Evolutionary conservation across 1,140 invertebrate genomes (phyloP).

Genomic region (Drosophila jambulina): DNA sequence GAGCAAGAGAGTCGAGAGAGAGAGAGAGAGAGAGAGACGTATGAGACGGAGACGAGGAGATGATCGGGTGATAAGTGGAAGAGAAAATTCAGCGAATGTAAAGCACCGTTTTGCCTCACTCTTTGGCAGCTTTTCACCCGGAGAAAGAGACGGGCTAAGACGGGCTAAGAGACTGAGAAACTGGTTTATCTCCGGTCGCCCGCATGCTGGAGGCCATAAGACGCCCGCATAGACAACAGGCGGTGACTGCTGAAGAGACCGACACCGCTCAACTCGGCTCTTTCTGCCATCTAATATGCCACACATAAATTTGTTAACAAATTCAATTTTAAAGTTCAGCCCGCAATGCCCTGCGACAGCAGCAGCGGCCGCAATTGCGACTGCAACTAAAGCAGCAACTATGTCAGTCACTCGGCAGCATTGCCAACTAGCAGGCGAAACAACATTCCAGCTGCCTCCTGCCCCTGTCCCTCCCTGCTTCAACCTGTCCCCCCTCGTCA

Average conservation of each 20-base stretch:
- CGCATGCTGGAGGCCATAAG: conserved; percentile 50
- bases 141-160: conserved; percentile 16
- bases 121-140: conserved; percentile 58
- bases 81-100: conserved; percentile 66
- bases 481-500: conserved; percentile 24
- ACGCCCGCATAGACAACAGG: conserved; percentile 59
- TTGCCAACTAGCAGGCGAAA: conserved; percentile 75
- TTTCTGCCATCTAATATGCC: conserved; percentile 56
- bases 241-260: conserved; percentile 12
- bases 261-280: conserved; percentile 15
- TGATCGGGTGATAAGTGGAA: conserved; percentile 47
- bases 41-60: conserved; percentile 4
- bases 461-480: conserved; percentile 5
- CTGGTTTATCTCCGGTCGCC: conserved; percentile 64
- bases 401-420: conserved; percentile 80
- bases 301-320: conserved; percentile 74
- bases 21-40: conserved; percentile 11
- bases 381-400: conserved; percentile 62
- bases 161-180: conserved; percentile 29
- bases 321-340: conserved; percentile 74
- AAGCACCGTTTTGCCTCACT: conserved; percentile 75
- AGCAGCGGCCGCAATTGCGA: conserved; percentile 37
- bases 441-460: conserved; percentile 75
- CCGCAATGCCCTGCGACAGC: conserved; percentile 52
- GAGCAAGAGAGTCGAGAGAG: conserved; percentile 8